These are phyloP conservation scores for Ganaspis sp. DNA, from an alignment of 1,140 invertebrate genomes.

Conservation along the genomic window DNA sequence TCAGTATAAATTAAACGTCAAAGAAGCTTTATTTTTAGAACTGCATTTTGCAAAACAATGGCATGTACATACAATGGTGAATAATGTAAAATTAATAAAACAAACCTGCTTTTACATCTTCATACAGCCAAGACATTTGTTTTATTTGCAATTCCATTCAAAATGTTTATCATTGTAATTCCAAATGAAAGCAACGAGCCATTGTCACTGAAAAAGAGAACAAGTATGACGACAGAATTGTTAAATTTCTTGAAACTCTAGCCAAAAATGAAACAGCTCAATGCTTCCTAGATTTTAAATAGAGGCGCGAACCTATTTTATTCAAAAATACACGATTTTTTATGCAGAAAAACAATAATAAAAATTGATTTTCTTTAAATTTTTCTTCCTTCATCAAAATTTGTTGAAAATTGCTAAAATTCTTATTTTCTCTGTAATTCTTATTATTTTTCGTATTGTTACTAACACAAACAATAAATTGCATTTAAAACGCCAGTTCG, in stretches of 20 bases:
- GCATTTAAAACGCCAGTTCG: too few species aligned
- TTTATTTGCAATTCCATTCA: constrained; percentile 1
- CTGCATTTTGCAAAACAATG: too few species aligned
- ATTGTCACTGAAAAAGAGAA: constrained; percentile 13
- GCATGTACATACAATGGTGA: neutral
- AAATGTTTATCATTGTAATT: neutral
- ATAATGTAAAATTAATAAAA: neutral
- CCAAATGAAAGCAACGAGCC: neutral
- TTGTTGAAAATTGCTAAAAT: too few species aligned
- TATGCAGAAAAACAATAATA: neutral
- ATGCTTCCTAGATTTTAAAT: neutral
- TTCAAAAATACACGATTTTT: neutral
- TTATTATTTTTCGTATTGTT: too few species aligned
- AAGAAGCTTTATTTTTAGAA: too few species aligned
- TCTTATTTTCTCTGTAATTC: too few species aligned
- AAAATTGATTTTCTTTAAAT: too few species aligned
- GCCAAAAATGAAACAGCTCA: constrained; percentile 1
- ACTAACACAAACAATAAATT: too few species aligned
- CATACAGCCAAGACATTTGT: constrained; percentile 13
- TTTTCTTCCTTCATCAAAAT: too few species aligned
- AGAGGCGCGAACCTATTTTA: neutral
- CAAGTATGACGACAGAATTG: neutral
- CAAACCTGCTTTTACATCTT: constrained; percentile 3
- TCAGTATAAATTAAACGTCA: too few species aligned
- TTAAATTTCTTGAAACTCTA: constrained; percentile 1